These are phyloP conservation scores for Tenualosa ilisha DNA, from an alignment of 2,797 vertebrate species.

Conservation along the genomic window DNA sequence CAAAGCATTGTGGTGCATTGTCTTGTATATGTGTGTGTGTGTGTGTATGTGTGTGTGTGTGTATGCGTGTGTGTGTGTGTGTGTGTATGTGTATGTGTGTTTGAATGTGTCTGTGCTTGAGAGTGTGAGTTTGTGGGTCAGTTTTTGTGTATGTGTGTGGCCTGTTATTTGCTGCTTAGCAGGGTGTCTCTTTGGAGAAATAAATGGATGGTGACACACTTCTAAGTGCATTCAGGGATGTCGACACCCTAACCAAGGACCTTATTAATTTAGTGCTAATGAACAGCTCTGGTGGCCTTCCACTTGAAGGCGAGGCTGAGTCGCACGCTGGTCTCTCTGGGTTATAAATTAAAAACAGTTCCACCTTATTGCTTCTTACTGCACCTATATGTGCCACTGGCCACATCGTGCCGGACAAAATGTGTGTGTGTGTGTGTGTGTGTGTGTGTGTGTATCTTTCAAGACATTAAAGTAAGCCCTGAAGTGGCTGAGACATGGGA, in stretches of 20 bases:
- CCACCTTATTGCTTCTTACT: background rate
- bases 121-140: background rate
- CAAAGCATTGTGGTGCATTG: background rate
- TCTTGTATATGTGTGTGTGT: background rate
- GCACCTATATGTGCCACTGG: constrained; percentile 16
- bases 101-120: constrained; percentile 23
- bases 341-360: constrained; percentile 42
- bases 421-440: background rate
- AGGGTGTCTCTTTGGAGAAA: constrained; percentile 52
- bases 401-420: constrained; percentile 17
- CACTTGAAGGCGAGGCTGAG: constrained; percentile 45
- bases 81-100: background rate
- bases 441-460: background rate
- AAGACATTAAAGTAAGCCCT: constrained; percentile 36
- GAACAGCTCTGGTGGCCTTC: constrained; percentile 61
- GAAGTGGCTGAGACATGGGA: constrained; percentile 27
- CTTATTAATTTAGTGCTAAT: constrained; percentile 70
- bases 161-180: constrained; percentile 35
- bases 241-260: constrained; percentile 56
- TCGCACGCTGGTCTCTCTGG: constrained; percentile 28
- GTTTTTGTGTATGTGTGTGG: constrained; percentile 31
- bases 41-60: background rate
- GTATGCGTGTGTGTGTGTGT: background rate
- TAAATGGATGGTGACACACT: constrained; percentile 62
- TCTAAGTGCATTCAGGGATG: constrained; percentile 59